Conservation (phyloP, 2,797 vertebrate genomes). For the Champsocephalus gunnari region DNA sequence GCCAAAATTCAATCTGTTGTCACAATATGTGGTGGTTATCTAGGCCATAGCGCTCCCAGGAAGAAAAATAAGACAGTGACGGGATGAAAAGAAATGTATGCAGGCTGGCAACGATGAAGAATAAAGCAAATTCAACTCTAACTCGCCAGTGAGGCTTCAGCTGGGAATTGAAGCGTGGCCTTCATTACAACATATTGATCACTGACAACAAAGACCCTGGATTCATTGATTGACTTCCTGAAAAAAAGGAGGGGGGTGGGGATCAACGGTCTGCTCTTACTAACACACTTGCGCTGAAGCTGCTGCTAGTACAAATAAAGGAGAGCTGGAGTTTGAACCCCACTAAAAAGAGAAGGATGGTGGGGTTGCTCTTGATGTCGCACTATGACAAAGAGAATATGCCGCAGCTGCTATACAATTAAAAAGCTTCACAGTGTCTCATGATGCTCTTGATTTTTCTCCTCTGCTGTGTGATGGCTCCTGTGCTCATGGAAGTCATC, state of each 20-base stretch:
- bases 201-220: slow-evolving; percentile 86
- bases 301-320: slow-evolving; percentile 51
- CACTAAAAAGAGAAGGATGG: slow-evolving; percentile 35
- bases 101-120: slow-evolving; percentile 78
- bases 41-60: slow-evolving; percentile 67
- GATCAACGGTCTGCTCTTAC: slow-evolving; percentile 49
- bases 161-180: slow-evolving; percentile 83
- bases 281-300: slow-evolving; percentile 61
- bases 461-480: slow-evolving; percentile 37
- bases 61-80: slow-evolving; percentile 44
- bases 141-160: slow-evolving; percentile 70
- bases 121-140: slow-evolving; percentile 76
- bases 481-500: slow-evolving; percentile 40
- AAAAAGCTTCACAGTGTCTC: slow-evolving; percentile 38
- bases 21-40: slow-evolving; percentile 76
- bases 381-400: slow-evolving; percentile 49
- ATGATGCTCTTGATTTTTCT: slow-evolving; percentile 41
- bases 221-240: slow-evolving; percentile 84
- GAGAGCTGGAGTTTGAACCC: slow-evolving; percentile 20
- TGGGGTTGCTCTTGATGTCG: slow-evolving; percentile 50
- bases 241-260: slow-evolving; percentile 38
- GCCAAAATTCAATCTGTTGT: slow-evolving; percentile 76
- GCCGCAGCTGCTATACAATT: slow-evolving; percentile 26
- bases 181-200: slow-evolving; percentile 91
- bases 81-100: slow-evolving; percentile 73